Evolutionary conservation across 2,888 invertebrate species (phyloP).

Genomic region (Sicus ferrugineus): DNA sequence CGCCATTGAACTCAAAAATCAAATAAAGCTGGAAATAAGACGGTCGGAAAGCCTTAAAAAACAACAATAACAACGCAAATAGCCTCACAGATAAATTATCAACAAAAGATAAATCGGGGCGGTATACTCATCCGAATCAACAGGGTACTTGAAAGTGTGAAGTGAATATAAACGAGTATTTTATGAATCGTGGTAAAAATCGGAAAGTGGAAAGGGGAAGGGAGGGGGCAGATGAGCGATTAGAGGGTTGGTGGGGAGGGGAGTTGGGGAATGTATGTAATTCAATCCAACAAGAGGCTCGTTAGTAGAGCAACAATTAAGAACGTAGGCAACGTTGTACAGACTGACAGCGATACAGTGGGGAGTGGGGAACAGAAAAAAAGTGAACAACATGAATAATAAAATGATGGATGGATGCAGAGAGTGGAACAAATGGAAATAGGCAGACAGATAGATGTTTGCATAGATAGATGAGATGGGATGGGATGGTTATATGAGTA

Average conservation of each 20-base stretch:
- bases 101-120: not conserved
- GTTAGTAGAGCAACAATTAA: too few relatives aligned
- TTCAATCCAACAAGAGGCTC: too few relatives aligned
- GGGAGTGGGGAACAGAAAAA: too few relatives aligned
- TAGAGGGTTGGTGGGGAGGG: too few relatives aligned
- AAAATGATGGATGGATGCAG: not conserved
- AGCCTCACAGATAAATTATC: not conserved
- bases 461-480: not conserved
- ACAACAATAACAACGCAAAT: constrained; percentile 3
- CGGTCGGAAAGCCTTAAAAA: not conserved
- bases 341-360: too few relatives aligned
- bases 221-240: too few relatives aligned
- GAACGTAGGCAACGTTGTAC: too few relatives aligned
- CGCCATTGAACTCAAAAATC: constrained; percentile 26
- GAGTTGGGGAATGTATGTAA: too few relatives aligned
- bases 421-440: not conserved
- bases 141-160: not conserved
- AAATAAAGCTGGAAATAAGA: not conserved
- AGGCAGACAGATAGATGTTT: not conserved
- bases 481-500: not conserved
- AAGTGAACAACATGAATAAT: not conserved
- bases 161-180: too few relatives aligned
- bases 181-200: too few relatives aligned
- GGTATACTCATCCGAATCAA: not conserved
- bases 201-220: too few relatives aligned